Evolutionary conservation across 2,888 invertebrate species (phyloP).

Genomic region (Galerucella nymphaeae): DNA sequence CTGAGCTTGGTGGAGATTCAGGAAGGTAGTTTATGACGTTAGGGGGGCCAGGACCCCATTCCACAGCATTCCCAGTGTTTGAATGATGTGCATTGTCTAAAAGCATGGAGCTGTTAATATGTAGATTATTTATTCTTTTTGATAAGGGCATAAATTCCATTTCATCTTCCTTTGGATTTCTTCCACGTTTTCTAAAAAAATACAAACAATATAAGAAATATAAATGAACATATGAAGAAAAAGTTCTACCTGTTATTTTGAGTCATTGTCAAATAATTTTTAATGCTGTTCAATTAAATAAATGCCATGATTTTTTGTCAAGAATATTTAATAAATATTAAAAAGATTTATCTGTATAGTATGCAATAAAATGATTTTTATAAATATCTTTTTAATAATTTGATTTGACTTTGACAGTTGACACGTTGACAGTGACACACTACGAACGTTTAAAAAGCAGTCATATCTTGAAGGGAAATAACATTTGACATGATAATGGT

Average conservation of each 20-base stretch:
- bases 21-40: slow-evolving; percentile 50
- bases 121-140: slow-evolving; percentile 90
- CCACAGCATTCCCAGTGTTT: slow-evolving; percentile 44
- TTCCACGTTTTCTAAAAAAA: slow-evolving; percentile 78
- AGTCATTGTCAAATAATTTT: slow-evolving; percentile 9
- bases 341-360: background rate
- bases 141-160: slow-evolving; percentile 88
- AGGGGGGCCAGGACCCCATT: slow-evolving; percentile 61
- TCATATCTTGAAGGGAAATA: background rate
- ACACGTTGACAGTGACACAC: too few relatives aligned
- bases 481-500: too few relatives aligned
- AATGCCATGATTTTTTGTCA: background rate
- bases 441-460: background rate
- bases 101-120: slow-evolving; percentile 73
- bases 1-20: slow-evolving; percentile 59
- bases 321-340: background rate
- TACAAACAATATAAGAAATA: background rate
- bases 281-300: background rate
- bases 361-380: background rate
- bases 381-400: background rate
- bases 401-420: too few relatives aligned
- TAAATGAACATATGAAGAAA: background rate
- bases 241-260: slow-evolving; percentile 9
- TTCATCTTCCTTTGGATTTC: slow-evolving; percentile 76
- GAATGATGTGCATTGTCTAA: slow-evolving; percentile 58